Evolutionary conservation across 1,140 invertebrate species (phyloP).

Genomic region (Trachymyrmex cornetzi): DNA sequence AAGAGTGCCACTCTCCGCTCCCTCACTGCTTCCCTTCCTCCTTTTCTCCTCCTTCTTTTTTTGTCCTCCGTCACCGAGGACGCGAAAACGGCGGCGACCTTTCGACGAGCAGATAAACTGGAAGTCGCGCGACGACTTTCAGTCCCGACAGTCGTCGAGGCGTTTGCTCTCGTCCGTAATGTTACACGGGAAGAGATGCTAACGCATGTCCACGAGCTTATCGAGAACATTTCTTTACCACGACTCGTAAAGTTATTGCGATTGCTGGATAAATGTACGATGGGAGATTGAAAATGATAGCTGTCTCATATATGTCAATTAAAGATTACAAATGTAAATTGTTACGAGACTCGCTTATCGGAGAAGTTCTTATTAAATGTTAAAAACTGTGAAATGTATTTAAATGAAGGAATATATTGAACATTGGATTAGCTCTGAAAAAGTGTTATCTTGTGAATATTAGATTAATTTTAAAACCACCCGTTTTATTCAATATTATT

Average conservation of each 20-base stretch:
- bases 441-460: neutral
- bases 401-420: neutral
- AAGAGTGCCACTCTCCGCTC: slow-evolving; percentile 69
- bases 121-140: slow-evolving; percentile 52
- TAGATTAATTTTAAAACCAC: neutral
- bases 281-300: neutral
- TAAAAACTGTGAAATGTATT: neutral
- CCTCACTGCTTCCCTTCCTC: slow-evolving; percentile 66
- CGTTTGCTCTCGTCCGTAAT: neutral
- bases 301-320: neutral
- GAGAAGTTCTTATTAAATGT: neutral
- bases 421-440: neutral
- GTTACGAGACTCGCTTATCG: neutral
- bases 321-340: slow-evolving; percentile 31
- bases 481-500: neutral
- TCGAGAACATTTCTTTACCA: neutral
- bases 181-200: slow-evolving; percentile 12
- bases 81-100: slow-evolving; percentile 55
- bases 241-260: slow-evolving; percentile 10
- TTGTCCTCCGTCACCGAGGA: slow-evolving; percentile 31
- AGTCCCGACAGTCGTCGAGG: neutral
- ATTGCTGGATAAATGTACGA: slow-evolving; percentile 10
- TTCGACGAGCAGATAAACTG: slow-evolving; percentile 59
- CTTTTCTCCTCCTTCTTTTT: slow-evolving; percentile 44
- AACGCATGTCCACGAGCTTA: slow-evolving; percentile 17